phyloP scores from a whole-genome alignment of 2,797 vertebrate genomes.

The Galagoides demidoff region DNA sequence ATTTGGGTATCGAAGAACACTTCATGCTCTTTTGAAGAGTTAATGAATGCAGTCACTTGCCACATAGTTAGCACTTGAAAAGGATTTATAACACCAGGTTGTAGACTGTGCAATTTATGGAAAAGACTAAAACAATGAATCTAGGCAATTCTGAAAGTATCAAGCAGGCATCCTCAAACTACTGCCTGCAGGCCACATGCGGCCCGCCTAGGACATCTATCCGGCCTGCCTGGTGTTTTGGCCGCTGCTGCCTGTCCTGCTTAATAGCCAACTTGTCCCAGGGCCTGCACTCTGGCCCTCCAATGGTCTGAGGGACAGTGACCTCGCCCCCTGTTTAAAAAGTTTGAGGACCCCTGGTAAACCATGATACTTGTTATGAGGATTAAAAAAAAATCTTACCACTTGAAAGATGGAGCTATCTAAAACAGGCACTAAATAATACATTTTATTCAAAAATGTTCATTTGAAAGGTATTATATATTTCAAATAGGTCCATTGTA shows the following conservation, averaged over 20 bases:
- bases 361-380: background rate
- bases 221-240: too few relatives aligned
- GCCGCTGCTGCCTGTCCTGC: too few relatives aligned
- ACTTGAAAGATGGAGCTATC: background rate
- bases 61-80: background rate
- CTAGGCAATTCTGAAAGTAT: background rate
- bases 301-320: too few relatives aligned
- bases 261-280: too few relatives aligned
- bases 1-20: background rate
- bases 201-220: too few relatives aligned
- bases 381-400: background rate
- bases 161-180: too few relatives aligned
- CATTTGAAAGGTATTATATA: background rate
- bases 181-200: too few relatives aligned
- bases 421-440: background rate
- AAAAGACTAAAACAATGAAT: slow-evolving; percentile 19
- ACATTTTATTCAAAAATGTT: background rate
- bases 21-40: background rate
- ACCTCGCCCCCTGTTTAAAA: too few relatives aligned
- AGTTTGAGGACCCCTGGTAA: background rate
- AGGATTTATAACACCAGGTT: background rate
- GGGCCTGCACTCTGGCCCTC: too few relatives aligned
- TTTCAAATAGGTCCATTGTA: background rate
- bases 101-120: background rate
- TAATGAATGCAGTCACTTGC: background rate